Conservation (phyloP, 2,888 invertebrate species). For the Pyrrhosoma nymphula region DNA sequence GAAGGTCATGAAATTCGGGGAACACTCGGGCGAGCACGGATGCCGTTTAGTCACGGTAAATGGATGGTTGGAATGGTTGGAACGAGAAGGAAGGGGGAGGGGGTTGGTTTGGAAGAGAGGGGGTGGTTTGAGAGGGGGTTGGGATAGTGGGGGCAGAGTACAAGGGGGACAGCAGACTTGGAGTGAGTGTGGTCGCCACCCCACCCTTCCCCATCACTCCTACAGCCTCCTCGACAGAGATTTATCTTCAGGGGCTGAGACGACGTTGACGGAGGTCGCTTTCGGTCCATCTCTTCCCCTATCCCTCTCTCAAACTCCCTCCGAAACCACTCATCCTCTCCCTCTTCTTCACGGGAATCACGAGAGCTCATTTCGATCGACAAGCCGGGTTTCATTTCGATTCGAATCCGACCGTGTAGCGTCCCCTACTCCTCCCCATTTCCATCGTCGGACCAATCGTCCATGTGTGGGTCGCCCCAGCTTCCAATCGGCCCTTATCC, state of each 20-base stretch:
- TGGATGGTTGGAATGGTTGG: neutral
- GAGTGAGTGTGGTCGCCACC: neutral
- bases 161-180: too few relatives aligned
- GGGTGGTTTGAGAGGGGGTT: neutral
- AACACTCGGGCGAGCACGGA: neutral
- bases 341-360: constrained; percentile 3
- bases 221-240: neutral
- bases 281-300: neutral
- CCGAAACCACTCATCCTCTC: too few relatives aligned
- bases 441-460: neutral
- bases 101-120: neutral
- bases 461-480: neutral
- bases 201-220: neutral
- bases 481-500: neutral
- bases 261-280: constrained; percentile 32
- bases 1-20: neutral
- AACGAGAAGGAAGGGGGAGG: neutral
- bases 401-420: neutral
- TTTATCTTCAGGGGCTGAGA: neutral
- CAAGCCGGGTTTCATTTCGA: neutral
- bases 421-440: neutral
- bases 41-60: neutral
- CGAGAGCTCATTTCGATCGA: neutral
- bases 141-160: too few relatives aligned
- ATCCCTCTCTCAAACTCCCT: neutral